Percentiles rank a stretch among this genome's conserved stretches.
These are phyloP conservation scores for Zeuzera pyrina DNA, from an alignment of 2,888 invertebrate genomes.

Conservation along the genomic window DNA sequence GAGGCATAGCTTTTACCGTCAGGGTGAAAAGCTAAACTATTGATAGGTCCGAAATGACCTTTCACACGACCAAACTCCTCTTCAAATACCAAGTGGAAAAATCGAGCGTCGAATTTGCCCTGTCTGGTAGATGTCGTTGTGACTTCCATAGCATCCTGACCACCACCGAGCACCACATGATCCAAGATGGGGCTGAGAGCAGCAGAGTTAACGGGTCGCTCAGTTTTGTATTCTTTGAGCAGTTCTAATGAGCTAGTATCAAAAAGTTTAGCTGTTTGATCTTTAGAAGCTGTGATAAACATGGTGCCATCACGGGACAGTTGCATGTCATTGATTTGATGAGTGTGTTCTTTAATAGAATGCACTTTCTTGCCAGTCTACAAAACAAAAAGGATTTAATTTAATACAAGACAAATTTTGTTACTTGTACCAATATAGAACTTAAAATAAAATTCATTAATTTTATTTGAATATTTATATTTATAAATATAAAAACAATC, in stretches of 20 bases:
- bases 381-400: conserved; percentile 8
- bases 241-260: conserved; percentile 90
- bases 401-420: not conserved
- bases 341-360: conserved; percentile 86
- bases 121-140: conserved; percentile 94
- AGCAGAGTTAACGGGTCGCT: conserved; percentile 98
- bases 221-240: conserved; percentile 97
- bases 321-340: conserved; percentile 97
- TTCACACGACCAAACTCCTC: conserved; percentile 98
- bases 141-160: conserved; percentile 99
- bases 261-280: conserved; percentile 95
- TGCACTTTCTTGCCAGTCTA: conserved; percentile 88
- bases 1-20: conserved; percentile 97
- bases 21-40: conserved; percentile 98
- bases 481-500: too few species aligned
- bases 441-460: conserved; percentile 1
- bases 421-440: not conserved
- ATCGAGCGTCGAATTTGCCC: conserved; percentile 96
- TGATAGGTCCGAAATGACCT: conserved; percentile 99
- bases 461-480: too few species aligned
- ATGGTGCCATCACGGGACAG: conserved; percentile 92
- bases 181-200: conserved; percentile 95
- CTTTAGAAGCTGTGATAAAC: conserved; percentile 98
- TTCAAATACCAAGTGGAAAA: conserved; percentile 96
- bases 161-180: conserved; percentile 98